Base-by-base conservation (phyloP, 1,140 invertebrate genomes). In the Nomia melanderi region DNA sequence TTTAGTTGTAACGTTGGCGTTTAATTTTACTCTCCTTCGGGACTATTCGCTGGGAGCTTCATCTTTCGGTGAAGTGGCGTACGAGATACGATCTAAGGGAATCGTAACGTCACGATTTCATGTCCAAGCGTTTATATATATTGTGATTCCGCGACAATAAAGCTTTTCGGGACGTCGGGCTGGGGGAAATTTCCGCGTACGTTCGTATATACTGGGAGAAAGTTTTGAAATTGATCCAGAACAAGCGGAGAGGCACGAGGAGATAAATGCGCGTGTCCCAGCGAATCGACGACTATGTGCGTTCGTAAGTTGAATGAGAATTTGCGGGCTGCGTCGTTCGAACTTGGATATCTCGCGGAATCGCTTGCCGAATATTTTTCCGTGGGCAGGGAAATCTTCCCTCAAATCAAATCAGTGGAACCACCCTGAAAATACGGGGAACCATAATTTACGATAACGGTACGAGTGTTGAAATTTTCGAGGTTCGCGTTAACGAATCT, bases 271-370 rank as follows among this genome's bases (percentile, higher is more conserved):
- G 62, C 2, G 60, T n/a, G 60, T 25, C 33, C 53, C 54, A 8
- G 50, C 56, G 31, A 65, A 56, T 66, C 50, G 47, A 66, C 50
- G 27, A 65, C 62, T 62, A 74, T 53, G 71, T 66, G 56, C 23
- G 72, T 25, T 33, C 36, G 33, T 44, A 66, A 65, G 72, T 66
- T 41, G 72, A 66, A 74, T 11, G 50, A 57, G 72, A 54, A 74
- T 74, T 74, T 41, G 50, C 36, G 50, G 8, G 23, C 20, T 17
- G 60, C 33, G 36, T 7, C 33, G 36, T 7, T 27, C 3, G 20
- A 17, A 31, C 7, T 25, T 56, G 50, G 33, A 74, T n/a, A n/a
- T 74, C 47, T 8, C 27, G 29, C 4, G 0, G 56, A 36, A 31
- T 62, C 56, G 20, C 33, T 56, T 44, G 44, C 36, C 33, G 62